Evolutionary conservation across 2,797 vertebrate genomes (phyloP).

Genomic region (Malacoctenus gilli): DNA sequence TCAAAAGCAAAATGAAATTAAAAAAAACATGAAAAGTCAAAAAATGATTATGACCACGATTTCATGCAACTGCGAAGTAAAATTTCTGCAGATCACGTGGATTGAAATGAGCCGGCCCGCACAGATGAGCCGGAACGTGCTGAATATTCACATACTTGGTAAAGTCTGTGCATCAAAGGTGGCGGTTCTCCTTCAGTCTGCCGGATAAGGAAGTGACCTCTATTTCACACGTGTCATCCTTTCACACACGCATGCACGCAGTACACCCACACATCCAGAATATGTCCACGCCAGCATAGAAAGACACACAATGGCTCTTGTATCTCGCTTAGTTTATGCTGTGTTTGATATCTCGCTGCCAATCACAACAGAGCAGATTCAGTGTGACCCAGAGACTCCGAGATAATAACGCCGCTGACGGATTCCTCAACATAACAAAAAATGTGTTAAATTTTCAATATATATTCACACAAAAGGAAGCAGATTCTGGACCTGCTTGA

Average conservation of each 20-base stretch:
- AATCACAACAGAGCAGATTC: slow-evolving; percentile 27
- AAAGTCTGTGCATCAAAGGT: slow-evolving; percentile 2
- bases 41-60: no score
- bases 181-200: no score
- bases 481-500: slow-evolving; percentile 1
- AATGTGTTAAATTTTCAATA: slow-evolving; percentile 25
- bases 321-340: neutral
- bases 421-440: slow-evolving; percentile 11
- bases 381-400: slow-evolving; percentile 19
- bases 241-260: no score
- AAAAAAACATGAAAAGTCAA: no score
- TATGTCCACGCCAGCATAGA: no score
- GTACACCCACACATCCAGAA: no score
- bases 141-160: no score
- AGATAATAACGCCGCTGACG: slow-evolving; percentile 44
- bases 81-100: slow-evolving; percentile 7
- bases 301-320: no score
- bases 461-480: slow-evolving; percentile 36
- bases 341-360: slow-evolving; percentile 22
- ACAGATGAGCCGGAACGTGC: no score
- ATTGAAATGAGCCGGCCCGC: slow-evolving; percentile 10
- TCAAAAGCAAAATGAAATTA: no score
- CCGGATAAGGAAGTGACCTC: slow-evolving; percentile 42
- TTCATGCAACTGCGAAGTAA: slow-evolving; percentile 12
- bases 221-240: slow-evolving; percentile 39